A percentile compares a stretch with the other conserved stretches of the same genome.
phyloP scores from a whole-genome alignment of 2,113 vertebrate genomes.

The human region DNA sequence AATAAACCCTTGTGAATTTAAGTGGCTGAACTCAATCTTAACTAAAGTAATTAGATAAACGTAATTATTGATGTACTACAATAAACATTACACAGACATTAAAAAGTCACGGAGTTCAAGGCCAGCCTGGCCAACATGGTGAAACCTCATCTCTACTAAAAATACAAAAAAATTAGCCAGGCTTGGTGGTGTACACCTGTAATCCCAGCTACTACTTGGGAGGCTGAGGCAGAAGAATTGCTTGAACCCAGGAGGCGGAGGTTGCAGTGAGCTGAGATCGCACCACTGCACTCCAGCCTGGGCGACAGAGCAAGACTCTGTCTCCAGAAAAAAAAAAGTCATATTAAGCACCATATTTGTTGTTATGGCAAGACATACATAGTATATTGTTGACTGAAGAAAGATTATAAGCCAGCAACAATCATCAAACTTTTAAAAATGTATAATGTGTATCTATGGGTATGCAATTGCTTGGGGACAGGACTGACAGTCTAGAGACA shows the following conservation, averaged over 20 bases:
- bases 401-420: neutral
- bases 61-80: neutral
- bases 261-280: too few species aligned
- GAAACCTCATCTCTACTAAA: too few species aligned
- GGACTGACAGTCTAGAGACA: neutral
- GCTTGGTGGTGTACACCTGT: rapidly evolving
- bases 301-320: too few species aligned
- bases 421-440: neutral
- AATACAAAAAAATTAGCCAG: too few species aligned
- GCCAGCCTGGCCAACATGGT: too few species aligned
- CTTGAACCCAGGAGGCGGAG: too few species aligned
- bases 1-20: neutral
- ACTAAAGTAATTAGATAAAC: neutral
- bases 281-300: too few species aligned
- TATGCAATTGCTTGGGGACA: neutral
- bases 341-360: neutral
- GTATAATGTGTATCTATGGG: neutral
- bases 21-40: neutral
- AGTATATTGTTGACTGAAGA: neutral
- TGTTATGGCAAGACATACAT: neutral
- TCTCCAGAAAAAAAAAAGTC: too few species aligned
- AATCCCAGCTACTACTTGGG: too few species aligned
- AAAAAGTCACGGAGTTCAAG: neutral
- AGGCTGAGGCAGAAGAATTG: too few species aligned
- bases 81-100: neutral